Evolutionary conservation across 2,113 vertebrate genomes (phyloP).

Genomic region (Stegastes partitus): DNA sequence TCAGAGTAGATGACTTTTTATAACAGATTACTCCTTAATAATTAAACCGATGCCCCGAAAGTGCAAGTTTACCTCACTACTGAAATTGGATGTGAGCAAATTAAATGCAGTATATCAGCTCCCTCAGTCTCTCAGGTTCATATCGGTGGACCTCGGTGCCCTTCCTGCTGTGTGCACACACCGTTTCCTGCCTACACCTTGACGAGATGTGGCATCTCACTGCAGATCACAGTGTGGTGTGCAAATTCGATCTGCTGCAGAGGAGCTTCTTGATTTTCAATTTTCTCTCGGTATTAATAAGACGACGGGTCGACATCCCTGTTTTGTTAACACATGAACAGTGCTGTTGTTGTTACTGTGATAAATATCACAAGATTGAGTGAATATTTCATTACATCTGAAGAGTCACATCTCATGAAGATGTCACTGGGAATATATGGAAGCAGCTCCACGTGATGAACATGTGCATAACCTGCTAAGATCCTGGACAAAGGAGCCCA

Average conservation of each 20-base stretch:
- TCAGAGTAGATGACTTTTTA: neutral
- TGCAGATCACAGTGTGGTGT: neutral
- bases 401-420: neutral
- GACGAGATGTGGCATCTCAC: conserved; percentile 1
- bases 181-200: conserved; percentile 14
- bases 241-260: neutral
- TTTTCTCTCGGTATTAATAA: neutral
- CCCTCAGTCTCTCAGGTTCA: neutral
- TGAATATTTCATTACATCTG: neutral
- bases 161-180: neutral
- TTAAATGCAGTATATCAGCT: neutral
- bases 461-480: too few species aligned
- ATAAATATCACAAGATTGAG: neutral
- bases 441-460: too few species aligned
- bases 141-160: neutral
- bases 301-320: neutral
- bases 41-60: neutral
- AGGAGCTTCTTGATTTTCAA: neutral
- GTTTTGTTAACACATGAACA: neutral
- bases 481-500: too few species aligned
- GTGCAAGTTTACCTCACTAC: neutral
- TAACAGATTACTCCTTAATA: neutral
- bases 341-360: neutral
- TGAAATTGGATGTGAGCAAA: conserved; percentile 29
- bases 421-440: neutral